Evolutionary conservation across 1,140 invertebrate genomes (phyloP).

Genomic region (Triops longicaudatus): DNA sequence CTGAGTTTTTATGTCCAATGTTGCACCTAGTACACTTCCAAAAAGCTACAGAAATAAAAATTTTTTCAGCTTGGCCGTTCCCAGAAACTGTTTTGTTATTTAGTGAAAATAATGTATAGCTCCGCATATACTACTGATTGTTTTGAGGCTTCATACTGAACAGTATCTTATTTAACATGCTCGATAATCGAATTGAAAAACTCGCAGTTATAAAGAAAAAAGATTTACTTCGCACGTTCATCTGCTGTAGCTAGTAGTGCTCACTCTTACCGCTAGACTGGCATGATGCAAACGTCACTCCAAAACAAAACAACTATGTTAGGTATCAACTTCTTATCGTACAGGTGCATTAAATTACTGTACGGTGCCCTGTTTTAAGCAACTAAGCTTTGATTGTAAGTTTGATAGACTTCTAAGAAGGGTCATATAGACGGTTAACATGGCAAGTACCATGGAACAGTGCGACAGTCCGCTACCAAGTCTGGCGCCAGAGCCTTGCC

Average conservation of each 20-base stretch:
- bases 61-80: no score
- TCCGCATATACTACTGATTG: no score
- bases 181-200: no score
- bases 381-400: background rate
- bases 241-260: background rate
- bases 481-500: conserved; percentile 35
- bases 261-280: background rate
- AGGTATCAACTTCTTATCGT: background rate
- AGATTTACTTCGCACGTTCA: no score
- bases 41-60: no score
- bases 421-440: background rate
- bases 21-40: no score
- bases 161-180: no score
- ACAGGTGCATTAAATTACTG: background rate
- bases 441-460: background rate
- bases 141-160: background rate
- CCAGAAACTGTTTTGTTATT: no score
- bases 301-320: conserved; percentile 3
- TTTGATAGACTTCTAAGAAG: background rate
- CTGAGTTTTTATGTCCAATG: no score
- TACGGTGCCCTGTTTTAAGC: background rate
- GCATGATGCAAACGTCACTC: background rate
- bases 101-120: no score
- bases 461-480: conserved; percentile 32
- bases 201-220: no score